Conservation (phyloP, 2,888 invertebrate genomes). For the Pristionchus fissidentatus region DNA sequence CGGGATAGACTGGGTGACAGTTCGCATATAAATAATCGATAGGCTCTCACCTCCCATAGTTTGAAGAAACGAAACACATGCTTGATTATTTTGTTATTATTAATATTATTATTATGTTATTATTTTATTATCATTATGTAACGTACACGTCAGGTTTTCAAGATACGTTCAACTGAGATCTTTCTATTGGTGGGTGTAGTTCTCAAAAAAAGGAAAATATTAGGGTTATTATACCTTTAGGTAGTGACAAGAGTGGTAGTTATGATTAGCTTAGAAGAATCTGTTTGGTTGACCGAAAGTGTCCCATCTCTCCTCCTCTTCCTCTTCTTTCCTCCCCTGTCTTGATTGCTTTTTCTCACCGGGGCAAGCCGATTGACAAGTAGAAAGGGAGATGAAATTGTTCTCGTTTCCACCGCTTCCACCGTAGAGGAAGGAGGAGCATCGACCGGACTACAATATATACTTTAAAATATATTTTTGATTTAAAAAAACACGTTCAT, state of each 20-base stretch:
- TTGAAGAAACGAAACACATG: not conserved
- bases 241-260: not conserved
- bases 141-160: slow-evolving; percentile 7
- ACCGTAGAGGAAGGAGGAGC: slow-evolving; percentile 69
- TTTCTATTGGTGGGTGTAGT: not conserved
- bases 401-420: slow-evolving; percentile 73
- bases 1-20: not conserved
- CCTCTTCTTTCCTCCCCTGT: slow-evolving; percentile 13
- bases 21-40: not conserved
- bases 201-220: not conserved
- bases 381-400: slow-evolving; percentile 69
- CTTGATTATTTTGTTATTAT: slow-evolving; percentile 1
- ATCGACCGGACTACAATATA: slow-evolving; percentile 48
- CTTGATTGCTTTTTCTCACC: slow-evolving; percentile 51
- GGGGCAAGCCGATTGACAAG: slow-evolving; percentile 65
- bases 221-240: not conserved
- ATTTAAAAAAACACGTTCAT: too few relatives aligned
- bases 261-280: not conserved
- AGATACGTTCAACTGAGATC: slow-evolving; percentile 38
- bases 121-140: not conserved
- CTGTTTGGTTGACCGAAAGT: not conserved
- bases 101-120: slow-evolving; percentile 3
- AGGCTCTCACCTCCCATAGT: slow-evolving; percentile 42
- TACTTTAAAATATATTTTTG: too few relatives aligned
- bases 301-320: slow-evolving; percentile 39